phyloP scores from a whole-genome alignment of 2,888 invertebrate genomes.

The Bembecia ichneumoniformis region DNA sequence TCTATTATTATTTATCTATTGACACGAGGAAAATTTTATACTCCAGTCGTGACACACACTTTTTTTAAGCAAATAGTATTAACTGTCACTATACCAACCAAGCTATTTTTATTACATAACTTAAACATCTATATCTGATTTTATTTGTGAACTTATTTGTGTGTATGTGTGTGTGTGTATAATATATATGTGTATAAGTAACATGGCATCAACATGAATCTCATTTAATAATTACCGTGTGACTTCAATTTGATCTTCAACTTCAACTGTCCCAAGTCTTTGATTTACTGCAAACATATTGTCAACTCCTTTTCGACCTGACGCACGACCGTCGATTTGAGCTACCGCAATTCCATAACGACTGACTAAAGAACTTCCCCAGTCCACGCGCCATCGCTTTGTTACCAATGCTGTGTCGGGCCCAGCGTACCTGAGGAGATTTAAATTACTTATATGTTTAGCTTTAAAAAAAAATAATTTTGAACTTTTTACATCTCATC shows the following conservation, averaged over 20 bases:
- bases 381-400: constrained; percentile 85
- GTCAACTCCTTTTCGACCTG: constrained; percentile 87
- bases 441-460: background rate
- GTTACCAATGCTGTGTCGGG: constrained; percentile 90
- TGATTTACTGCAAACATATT: constrained; percentile 87
- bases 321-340: constrained; percentile 91
- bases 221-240: constrained; percentile 69
- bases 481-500: no score
- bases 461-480: no score
- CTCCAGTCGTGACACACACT: no score
- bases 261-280: constrained; percentile 89
- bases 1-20: no score
- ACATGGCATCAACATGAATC: constrained; percentile 1
- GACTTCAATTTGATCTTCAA: constrained; percentile 91
- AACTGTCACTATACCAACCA: no score
- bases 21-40: no score
- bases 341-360: constrained; percentile 89
- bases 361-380: constrained; percentile 89
- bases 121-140: no score
- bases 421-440: constrained; percentile 83
- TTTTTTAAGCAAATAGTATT: no score
- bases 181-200: background rate
- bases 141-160: no score
- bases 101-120: no score
- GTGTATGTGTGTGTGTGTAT: no score